These are phyloP conservation scores for Drosophila albomicans DNA, from an alignment of 1,140 invertebrate genomes.

Conservation along the genomic window DNA sequence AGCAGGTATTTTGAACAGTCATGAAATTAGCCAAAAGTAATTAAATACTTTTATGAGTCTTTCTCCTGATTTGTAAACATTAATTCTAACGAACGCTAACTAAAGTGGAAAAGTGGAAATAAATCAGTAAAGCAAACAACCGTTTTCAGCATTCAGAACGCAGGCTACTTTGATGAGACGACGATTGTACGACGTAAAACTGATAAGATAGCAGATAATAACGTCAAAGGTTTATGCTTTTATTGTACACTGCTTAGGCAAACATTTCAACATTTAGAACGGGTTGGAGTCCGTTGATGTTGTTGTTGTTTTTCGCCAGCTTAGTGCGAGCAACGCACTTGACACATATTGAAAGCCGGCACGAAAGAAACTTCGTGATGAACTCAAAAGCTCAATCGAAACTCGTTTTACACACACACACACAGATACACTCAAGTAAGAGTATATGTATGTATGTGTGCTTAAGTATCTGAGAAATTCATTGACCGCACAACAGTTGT, in stretches of 20 bases:
- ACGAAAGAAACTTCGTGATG: conserved; percentile 42
- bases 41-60: conserved; percentile 31
- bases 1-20: too few relatives aligned
- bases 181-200: conserved; percentile 3
- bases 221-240: conserved; percentile 9
- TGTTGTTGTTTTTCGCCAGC: conserved; percentile 37
- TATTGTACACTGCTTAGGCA: conserved; percentile 12
- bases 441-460: conserved; percentile 4
- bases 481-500: conserved; percentile 61
- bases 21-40: conserved; percentile 9
- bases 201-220: conserved; percentile 53
- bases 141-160: neutral
- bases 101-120: too few relatives aligned
- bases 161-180: conserved; percentile 1
- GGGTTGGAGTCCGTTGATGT: conserved; percentile 28
- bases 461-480: conserved; percentile 44
- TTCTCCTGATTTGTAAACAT: conserved; percentile 11
- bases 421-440: neutral
- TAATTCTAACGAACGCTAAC: conserved; percentile 30
- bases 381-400: conserved; percentile 48
- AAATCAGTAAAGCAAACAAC: neutral
- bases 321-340: conserved; percentile 58
- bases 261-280: conserved; percentile 42
- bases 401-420: conserved; percentile 44
- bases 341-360: conserved; percentile 66